Evolutionary conservation across 2,797 vertebrate genomes (phyloP), one percentile per base, ranked within the genome.

Genomic region (Cottoperca gobio): DNA sequence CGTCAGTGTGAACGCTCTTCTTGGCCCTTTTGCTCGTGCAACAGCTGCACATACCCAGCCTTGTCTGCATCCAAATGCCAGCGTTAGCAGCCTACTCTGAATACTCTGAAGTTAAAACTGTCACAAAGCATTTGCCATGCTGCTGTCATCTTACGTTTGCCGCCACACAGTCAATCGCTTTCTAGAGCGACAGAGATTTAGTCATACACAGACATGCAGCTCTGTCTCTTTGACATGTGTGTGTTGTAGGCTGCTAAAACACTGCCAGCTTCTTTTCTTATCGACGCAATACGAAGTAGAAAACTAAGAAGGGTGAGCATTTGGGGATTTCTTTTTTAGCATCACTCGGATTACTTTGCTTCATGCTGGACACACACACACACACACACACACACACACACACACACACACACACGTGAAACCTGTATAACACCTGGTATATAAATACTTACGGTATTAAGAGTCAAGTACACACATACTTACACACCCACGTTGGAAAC

Each of bases 21-120:
- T 21, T 23, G 12, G 35, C n/a, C 42, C 39, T 43, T 54, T 70
- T 19, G 52, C 61, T 43, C 16, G 17, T 40, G 50, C 72, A 69
- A 81, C 91, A 91, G 89, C 90, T 91, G 89, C 89, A 82, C 21
- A 31, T 46, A 43, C 55, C 45, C 54, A 1, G n/a, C 67, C 60
- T 65, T 1, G 14, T 77, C 75, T 76, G 53, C 52, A 8, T 76
- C 65, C 73, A 80, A 74, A 87, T 59, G 48, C 68, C 83, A 37
- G 60, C 81, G 70, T 57, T 63, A 63, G 62, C 71, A 39, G 78
- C 50, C 24, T 1, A 42, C 79, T 71, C 69, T 67, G 71, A 88
- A 89, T 81, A 73, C 65, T 48, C 55, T 2, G 6, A 40, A 64
- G 88, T 82, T 85, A 76, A 86, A 79, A 54, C 16, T 28, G 80